Percentiles rank a stretch among this genome's conserved stretches.
Conservation (phyloP, 2,113 vertebrate genomes). For the Coreoperca whiteheadi region DNA sequence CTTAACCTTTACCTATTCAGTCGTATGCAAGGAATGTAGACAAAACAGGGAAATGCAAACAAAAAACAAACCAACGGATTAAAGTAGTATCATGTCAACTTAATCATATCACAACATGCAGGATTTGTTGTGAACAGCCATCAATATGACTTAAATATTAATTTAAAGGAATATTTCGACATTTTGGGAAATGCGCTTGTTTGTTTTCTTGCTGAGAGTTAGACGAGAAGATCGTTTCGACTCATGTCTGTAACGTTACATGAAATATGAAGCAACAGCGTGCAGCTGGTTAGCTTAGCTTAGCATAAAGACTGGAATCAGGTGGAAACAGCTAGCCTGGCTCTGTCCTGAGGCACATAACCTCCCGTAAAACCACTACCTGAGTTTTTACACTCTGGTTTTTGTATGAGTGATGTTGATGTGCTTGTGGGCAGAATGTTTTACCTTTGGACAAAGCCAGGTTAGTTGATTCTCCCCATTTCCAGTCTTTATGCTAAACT, state of each 20-base stretch:
- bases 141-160: neutral
- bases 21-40: conserved; percentile 5
- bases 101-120: neutral
- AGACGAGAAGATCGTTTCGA: no score
- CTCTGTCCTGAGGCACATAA: neutral
- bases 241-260: no score
- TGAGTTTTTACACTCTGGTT: conserved; percentile 45
- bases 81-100: neutral
- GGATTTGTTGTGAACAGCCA: neutral
- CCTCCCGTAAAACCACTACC: conserved; percentile 8
- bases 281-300: conserved; percentile 21
- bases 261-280: neutral
- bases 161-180: conserved; percentile 9
- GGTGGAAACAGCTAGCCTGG: neutral
- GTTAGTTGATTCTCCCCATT: neutral
- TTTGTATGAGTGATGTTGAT: conserved; percentile 4
- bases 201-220: conserved; percentile 6
- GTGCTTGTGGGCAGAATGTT: neutral
- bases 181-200: conserved; percentile 24
- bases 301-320: conserved; percentile 18
- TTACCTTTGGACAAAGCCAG: neutral
- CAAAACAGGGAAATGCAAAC: conserved; percentile 1
- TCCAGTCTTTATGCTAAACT: conserved; percentile 16
- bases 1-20: conserved; percentile 20
- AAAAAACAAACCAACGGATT: conserved; percentile 14